Percentiles rank a stretch among this genome's conserved stretches.
phyloP scores from a whole-genome alignment of 2,888 invertebrate species.

The Pogonocherus hispidulus region DNA sequence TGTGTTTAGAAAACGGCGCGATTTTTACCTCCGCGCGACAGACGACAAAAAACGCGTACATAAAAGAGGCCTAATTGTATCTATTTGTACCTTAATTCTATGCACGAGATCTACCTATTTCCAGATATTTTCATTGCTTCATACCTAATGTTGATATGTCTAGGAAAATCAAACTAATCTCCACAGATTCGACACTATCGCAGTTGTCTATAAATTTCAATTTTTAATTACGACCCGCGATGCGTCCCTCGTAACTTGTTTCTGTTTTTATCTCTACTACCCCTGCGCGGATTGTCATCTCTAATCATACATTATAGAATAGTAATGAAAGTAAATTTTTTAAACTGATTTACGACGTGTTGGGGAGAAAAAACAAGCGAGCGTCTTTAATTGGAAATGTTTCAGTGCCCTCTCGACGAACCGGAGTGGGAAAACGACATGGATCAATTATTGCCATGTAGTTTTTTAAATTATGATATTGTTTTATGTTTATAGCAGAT shows the following conservation, averaged over 20 bases:
- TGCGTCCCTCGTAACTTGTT: slow-evolving; percentile 2
- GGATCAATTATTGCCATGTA: not conserved
- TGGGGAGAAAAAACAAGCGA: slow-evolving; percentile 37
- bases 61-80: too few species aligned
- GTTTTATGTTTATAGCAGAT: not conserved
- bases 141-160: too few species aligned
- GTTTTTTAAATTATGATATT: not conserved
- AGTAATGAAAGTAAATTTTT: slow-evolving; percentile 44
- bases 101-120: too few species aligned
- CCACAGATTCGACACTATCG: too few species aligned
- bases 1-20: too few species aligned
- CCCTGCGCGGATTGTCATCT: slow-evolving; percentile 37
- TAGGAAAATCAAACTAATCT: too few species aligned
- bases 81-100: too few species aligned
- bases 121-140: too few species aligned
- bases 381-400: slow-evolving; percentile 42
- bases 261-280: slow-evolving; percentile 34
- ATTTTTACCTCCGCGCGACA: too few species aligned
- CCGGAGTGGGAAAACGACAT: not conserved
- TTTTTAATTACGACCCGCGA: slow-evolving; percentile 21
- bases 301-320: slow-evolving; percentile 44
- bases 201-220: slow-evolving; percentile 12
- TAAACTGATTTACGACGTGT: slow-evolving; percentile 42
- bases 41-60: too few species aligned
- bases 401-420: slow-evolving; percentile 32